Conservation (phyloP, 2,797 vertebrate genomes). For the Bryconaethiops microstoma region DNA sequence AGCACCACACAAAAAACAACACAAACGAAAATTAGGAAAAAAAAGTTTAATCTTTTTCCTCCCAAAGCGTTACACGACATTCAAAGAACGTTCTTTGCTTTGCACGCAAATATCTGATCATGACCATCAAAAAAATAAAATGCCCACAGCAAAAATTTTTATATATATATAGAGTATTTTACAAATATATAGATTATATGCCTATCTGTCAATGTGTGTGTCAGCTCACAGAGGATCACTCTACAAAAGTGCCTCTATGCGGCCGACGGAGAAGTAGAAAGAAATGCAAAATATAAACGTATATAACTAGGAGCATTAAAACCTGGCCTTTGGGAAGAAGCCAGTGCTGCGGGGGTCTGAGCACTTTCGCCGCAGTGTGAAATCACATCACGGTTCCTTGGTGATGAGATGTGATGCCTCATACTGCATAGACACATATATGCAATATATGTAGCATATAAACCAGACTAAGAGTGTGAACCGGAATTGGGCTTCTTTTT, state of each 20-base stretch:
- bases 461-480: no score
- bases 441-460: no score
- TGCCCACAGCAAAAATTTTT: conserved; percentile 64
- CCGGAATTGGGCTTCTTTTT: no score
- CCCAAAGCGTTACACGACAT: conserved; percentile 68
- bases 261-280: conserved; percentile 11
- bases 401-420: not conserved
- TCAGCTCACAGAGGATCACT: conserved; percentile 67
- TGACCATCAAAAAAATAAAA: conserved; percentile 66
- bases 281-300: not conserved
- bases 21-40: conserved; percentile 51
- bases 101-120: conserved; percentile 61
- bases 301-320: not conserved
- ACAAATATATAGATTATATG: conserved; percentile 74
- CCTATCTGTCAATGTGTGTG: conserved; percentile 57
- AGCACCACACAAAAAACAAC: not conserved
- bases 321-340: no score
- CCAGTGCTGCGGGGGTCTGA: not conserved
- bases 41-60: conserved; percentile 60
- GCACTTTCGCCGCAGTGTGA: not conserved
- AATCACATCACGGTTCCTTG: not conserved
- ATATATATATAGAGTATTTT: conserved; percentile 65
- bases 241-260: no score
- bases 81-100: conserved; percentile 60
- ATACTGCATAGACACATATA: no score